Evolutionary conservation across 2,797 vertebrate species (phyloP), one percentile per base, ranked within the genome.

Genomic region (Microctenopoma stevenorrisi): DNA sequence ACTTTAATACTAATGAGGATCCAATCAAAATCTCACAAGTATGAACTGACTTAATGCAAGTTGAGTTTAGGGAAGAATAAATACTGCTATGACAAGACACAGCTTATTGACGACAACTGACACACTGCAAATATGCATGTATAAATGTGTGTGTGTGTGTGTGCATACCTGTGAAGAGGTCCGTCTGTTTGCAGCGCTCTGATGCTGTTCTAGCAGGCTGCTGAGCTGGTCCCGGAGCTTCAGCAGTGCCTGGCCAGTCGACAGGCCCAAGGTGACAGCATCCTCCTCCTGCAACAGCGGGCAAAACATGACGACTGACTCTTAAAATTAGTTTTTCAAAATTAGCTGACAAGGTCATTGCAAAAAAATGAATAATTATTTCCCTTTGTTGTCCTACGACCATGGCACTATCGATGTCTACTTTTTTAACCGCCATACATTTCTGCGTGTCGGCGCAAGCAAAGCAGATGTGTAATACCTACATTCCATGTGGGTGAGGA

Each of bases 191-290:
- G 15, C 78, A 9, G 94, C 88, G 58, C 92, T 95, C 89, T 97
- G 95, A 86, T 98, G 94, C 43, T 95, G 95, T 46, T 96, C 96
- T 87, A 99, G 89, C 68, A 98, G 92, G 12, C 79, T 85, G 81
- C 92, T 95, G 64, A 99, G 93, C 85, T 99, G 97, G 76, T 97
- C 95, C 84, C 94, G 94, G 44, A 99, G 93, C 70, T 94, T 95
- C 0, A 81, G 88, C 74, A 99, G 94, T 72, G 98, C 97, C 90
- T 97, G 96, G 62, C 89, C 82, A 4, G 97, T 99, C 42, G 95
- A 95, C 73, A 99, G 95, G 69, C 98, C 98, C 91, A 97, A 92
- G 82, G 91, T 81, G 82, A 91, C 87, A 51, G 91, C 92, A 79
- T 93, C 91, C 82, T 96, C 96, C 91, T 95, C 95, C 97, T 91